A percentile compares a stretch with the other conserved stretches of the same genome.
Conservation (phyloP, 2,113 vertebrate genomes). For the Zosterops pallidus region DNA sequence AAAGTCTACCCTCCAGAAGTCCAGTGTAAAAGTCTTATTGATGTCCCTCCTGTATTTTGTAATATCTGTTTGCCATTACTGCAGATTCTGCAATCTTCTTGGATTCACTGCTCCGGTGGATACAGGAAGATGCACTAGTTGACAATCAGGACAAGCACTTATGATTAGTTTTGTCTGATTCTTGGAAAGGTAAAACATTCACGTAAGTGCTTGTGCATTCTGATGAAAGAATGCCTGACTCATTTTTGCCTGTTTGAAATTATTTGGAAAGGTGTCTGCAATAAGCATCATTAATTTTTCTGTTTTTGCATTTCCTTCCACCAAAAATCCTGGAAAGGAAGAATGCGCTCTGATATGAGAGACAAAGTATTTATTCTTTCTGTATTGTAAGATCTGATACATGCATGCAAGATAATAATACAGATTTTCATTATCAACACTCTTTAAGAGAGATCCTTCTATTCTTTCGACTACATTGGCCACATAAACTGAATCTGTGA, state of each 20-base stretch:
- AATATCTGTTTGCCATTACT: neutral
- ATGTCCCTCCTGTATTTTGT: neutral
- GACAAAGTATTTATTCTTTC: neutral
- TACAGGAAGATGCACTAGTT: neutral
- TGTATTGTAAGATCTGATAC: neutral
- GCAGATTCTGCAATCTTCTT: neutral
- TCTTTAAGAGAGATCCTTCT: neutral
- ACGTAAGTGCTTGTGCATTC: neutral
- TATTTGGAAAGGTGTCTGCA: neutral
- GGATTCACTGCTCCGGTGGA: neutral
- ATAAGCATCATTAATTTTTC: neutral
- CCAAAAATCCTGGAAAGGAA: no score
- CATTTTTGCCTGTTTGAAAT: neutral
- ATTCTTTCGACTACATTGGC: neutral
- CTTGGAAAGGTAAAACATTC: neutral
- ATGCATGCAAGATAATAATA: neutral
- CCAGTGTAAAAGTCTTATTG: no score
- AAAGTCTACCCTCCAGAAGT: no score
- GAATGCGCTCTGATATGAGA: neutral
- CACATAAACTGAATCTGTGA: neutral
- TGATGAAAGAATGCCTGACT: neutral
- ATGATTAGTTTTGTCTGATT: neutral
- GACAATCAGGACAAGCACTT: neutral
- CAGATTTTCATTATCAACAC: neutral
- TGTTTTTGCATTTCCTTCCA: neutral